These are phyloP conservation scores for Silurus glanis DNA, from an alignment of 2,113 vertebrate genomes.

Conservation along the genomic window DNA sequence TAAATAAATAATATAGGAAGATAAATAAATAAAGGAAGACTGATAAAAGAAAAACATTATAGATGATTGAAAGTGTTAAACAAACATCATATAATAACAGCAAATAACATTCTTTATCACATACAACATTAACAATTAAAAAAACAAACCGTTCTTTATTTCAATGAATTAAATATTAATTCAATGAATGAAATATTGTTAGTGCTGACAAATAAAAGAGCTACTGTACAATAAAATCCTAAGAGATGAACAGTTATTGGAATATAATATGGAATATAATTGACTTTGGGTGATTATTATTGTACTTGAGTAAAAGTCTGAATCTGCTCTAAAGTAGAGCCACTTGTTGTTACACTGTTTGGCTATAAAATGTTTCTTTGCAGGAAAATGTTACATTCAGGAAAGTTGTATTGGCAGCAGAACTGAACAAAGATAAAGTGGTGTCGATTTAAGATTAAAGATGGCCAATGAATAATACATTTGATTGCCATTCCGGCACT, in stretches of 20 bases:
- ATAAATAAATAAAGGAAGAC: background rate
- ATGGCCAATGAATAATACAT: slow-evolving; percentile 32
- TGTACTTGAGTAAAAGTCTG: background rate
- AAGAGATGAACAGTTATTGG: background rate
- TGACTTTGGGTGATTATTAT: background rate
- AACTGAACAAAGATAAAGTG: background rate
- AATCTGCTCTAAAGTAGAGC: background rate
- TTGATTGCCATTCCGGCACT: background rate
- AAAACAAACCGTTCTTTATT: background rate
- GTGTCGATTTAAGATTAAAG: background rate
- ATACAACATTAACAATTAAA: background rate
- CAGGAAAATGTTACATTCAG: background rate
- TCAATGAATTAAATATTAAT: too few relatives aligned
- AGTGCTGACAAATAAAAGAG: background rate
- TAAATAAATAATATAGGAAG: too few relatives aligned
- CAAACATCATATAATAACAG: background rate
- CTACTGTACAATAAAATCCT: background rate
- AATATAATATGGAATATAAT: background rate
- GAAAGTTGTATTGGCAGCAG: background rate
- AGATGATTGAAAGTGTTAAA: background rate
- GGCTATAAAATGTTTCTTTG: background rate
- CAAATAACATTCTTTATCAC: background rate
- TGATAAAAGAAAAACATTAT: background rate
- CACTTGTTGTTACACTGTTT: background rate
- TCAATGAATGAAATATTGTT: background rate